phyloP scores from a whole-genome alignment of 2,888 invertebrate genomes.

The Agriotes lineatus region DNA sequence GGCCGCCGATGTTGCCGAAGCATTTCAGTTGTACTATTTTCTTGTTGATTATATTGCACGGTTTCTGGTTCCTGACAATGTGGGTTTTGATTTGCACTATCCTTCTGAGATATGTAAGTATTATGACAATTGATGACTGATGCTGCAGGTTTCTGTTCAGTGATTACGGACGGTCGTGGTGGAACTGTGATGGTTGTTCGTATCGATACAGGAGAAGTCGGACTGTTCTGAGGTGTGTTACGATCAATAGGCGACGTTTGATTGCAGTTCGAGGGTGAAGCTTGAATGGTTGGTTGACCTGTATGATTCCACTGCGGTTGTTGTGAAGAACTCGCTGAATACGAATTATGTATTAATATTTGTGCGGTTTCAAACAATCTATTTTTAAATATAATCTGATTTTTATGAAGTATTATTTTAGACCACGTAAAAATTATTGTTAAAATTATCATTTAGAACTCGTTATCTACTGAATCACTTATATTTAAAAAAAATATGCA shows the following conservation, averaged over 20 bases:
- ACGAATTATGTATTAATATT: not conserved
- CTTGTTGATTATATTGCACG: slow-evolving; percentile 41
- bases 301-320: slow-evolving; percentile 57
- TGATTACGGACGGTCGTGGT: slow-evolving; percentile 59
- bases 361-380: too few relatives aligned
- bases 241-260: slow-evolving; percentile 49
- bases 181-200: slow-evolving; percentile 42
- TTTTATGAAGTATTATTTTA: too few relatives aligned
- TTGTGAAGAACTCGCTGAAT: slow-evolving; percentile 50
- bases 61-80: slow-evolving; percentile 37
- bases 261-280: slow-evolving; percentile 43
- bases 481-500: too few relatives aligned
- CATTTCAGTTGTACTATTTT: slow-evolving; percentile 55
- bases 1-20: slow-evolving; percentile 55
- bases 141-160: slow-evolving; percentile 59
- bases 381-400: too few relatives aligned
- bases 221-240: slow-evolving; percentile 57
- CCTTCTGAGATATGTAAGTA: slow-evolving; percentile 52
- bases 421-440: too few relatives aligned
- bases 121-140: slow-evolving; percentile 52
- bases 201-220: slow-evolving; percentile 51
- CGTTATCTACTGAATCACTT: too few relatives aligned
- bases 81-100: slow-evolving; percentile 43
- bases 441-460: too few relatives aligned
- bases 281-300: slow-evolving; percentile 51